These are phyloP conservation scores for Tetrax tetrax DNA, from an alignment of 2,113 vertebrate genomes.

Conservation along the genomic window DNA sequence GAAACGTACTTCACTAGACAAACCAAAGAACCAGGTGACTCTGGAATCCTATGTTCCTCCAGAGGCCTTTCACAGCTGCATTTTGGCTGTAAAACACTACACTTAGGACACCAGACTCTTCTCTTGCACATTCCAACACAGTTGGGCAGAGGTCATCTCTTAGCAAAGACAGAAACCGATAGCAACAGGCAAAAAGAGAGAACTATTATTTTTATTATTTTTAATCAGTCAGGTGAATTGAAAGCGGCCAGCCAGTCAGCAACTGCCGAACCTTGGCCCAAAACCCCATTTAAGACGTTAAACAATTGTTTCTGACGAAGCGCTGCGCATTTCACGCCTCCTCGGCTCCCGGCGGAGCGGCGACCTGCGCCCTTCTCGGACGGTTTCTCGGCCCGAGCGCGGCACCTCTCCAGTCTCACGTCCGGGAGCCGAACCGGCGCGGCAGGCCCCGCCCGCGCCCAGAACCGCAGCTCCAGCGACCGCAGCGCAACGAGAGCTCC, in stretches of 20 bases:
- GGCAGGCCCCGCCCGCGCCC: no score
- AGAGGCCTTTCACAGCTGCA: not conserved
- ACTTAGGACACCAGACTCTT: accelerated
- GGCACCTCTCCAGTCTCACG: not conserved
- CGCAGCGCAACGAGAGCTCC: not conserved
- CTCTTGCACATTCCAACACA: not conserved
- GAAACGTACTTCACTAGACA: not conserved
- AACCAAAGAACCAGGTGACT: not conserved
- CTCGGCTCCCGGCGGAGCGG: not conserved
- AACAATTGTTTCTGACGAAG: not conserved
- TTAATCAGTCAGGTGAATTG: not conserved
- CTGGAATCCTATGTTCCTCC: not conserved
- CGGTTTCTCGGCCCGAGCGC: not conserved
- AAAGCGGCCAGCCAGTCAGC: not conserved
- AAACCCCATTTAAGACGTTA: not conserved
- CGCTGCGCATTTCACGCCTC: not conserved
- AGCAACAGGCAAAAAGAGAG: not conserved
- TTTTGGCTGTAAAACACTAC: not conserved
- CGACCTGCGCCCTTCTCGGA: not conserved
- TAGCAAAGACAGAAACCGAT: not conserved
- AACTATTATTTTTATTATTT: not conserved
- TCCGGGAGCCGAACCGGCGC: not conserved
- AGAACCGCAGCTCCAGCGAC: not conserved
- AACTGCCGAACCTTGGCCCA: not conserved
- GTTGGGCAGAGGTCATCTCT: not conserved